phyloP scores from a whole-genome alignment of 1,140 invertebrate genomes.

The Heliothis subflexa region DNA sequence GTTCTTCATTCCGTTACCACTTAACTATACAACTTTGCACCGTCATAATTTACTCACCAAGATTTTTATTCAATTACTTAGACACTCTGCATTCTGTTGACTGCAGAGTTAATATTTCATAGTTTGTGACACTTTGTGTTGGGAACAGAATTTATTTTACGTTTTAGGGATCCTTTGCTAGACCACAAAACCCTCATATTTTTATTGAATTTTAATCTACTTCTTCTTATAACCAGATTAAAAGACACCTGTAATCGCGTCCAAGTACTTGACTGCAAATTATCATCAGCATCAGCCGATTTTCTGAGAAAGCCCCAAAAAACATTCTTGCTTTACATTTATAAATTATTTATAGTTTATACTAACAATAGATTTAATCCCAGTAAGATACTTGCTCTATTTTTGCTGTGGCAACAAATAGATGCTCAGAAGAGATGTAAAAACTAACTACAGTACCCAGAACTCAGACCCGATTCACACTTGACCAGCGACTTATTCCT shows the following conservation, averaged over 20 bases:
- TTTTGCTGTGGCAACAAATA: too few relatives aligned
- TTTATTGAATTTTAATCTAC: too few relatives aligned
- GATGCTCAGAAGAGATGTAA: too few relatives aligned
- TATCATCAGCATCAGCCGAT: too few relatives aligned
- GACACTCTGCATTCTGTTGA: constrained; percentile 56
- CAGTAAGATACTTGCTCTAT: too few relatives aligned
- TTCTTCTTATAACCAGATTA: too few relatives aligned
- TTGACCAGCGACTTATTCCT: background rate
- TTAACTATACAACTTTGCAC: constrained; percentile 12
- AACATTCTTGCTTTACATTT: too few relatives aligned
- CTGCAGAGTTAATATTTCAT: constrained; percentile 59
- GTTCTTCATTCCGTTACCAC: background rate
- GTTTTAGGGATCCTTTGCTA: constrained; percentile 28
- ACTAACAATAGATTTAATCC: too few relatives aligned
- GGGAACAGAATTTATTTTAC: constrained; percentile 41
- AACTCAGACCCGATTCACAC: background rate
- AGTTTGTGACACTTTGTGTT: constrained; percentile 51
- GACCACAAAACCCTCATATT: background rate
- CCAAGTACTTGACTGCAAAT: too few relatives aligned
- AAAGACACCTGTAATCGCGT: too few relatives aligned
- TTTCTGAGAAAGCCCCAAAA: too few relatives aligned
- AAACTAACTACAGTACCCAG: background rate
- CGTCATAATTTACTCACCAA: constrained; percentile 52
- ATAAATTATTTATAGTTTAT: too few relatives aligned
- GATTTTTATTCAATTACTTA: constrained; percentile 57